phyloP scores from a whole-genome alignment of 2,113 vertebrate genomes.

The Pseudonaja textilis region DNA sequence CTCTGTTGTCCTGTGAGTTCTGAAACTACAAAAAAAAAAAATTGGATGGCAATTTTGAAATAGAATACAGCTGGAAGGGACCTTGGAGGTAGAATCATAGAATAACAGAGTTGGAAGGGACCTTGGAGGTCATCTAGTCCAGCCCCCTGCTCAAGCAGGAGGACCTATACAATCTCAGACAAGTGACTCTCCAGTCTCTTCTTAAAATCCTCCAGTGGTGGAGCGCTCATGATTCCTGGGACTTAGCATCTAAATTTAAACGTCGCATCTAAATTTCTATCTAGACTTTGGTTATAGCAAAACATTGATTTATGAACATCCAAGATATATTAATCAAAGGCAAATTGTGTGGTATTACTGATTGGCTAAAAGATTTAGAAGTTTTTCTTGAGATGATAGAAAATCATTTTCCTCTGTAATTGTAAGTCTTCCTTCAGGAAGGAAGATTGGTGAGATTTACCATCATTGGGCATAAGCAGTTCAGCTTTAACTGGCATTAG shows the following conservation, averaged over 20 bases:
- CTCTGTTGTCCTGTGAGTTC: not conserved
- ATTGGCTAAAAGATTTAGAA: not conserved
- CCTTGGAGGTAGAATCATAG: too few species aligned
- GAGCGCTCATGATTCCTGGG: too few species aligned
- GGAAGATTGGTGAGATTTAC: not conserved
- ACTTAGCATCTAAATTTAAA: too few species aligned
- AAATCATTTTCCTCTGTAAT: not conserved
- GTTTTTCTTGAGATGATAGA: not conserved
- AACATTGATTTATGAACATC: not conserved
- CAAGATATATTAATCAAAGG: not conserved
- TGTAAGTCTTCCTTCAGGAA: not conserved
- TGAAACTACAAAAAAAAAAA: not conserved
- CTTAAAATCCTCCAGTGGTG: too few species aligned
- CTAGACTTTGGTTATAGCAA: not conserved
- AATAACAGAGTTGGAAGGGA: too few species aligned
- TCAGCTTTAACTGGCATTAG: not conserved
- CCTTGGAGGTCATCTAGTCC: too few species aligned
- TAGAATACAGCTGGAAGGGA: too few species aligned
- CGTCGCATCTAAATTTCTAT: not conserved
- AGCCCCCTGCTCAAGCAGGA: too few species aligned
- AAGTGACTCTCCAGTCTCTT: too few species aligned
- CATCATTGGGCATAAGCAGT: not conserved
- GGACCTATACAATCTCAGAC: too few species aligned
- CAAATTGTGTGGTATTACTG: not conserved
- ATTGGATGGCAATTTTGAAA: not conserved